Base-by-base conservation (phyloP, 2,888 invertebrate genomes). In the Meganola albula region DNA sequence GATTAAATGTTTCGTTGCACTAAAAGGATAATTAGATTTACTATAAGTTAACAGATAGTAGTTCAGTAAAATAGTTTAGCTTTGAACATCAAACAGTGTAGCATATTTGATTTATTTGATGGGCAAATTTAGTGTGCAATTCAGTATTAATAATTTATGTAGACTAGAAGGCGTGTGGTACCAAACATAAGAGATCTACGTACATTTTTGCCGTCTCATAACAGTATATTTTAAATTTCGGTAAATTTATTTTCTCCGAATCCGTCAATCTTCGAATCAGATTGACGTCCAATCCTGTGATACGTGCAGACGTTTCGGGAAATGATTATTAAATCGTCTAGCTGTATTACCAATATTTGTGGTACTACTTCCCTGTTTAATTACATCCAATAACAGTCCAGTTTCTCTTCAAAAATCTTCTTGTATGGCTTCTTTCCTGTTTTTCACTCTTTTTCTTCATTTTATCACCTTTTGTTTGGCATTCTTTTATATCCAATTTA, bases 41-140 rank as follows among this genome's bases (percentile, higher is more conserved):
- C 11, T 24, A 16, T 30, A 8, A 9, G 23, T 16, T 30, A 30
- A 30, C 11, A 30, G 23, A 16, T 14, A 27, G 14, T 23, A 22
- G 23, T 30, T 30, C 29, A 23, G 23, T 23, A 30, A 23, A 30
- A 30, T 14, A 30, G 24, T 30, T 30, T 1, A 21, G 28, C 21
- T 21, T 21, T 21, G 10, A 20, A 23, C 13, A 30, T 23, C 23
- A 11, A 30, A 30, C 29, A 23, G 23, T 30, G 9, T 30, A 23
- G 9, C 16, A 14, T 10, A 30, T 9, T 30, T 30, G 29, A 23
- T 30, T 30, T 23, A 23, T 12, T 30, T 29, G 29, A 21, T 29
- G 22, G 22, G 29, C 29, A 29, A 29, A 20, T 29, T 29, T 30
- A 27, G 18, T 27, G 26, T 27, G 16, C 26, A 16, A 27, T 14